phyloP scores from a whole-genome alignment of 1,140 invertebrate species.

The Pollicipes pollicipes region DNA sequence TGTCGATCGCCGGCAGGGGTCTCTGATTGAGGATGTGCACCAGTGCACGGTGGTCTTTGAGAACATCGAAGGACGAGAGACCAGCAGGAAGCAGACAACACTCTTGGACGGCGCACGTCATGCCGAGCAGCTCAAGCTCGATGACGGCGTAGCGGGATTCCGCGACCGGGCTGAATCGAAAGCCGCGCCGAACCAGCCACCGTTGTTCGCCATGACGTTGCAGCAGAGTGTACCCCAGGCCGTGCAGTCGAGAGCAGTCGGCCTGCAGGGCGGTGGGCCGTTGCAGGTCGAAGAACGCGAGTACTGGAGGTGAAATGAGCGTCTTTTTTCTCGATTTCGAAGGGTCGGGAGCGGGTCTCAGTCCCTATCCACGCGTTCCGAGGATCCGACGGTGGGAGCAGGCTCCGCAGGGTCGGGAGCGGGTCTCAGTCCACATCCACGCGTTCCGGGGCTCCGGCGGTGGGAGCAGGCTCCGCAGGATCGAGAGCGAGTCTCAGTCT shows the following conservation, averaged over 20 bases:
- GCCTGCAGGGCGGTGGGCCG: not conserved
- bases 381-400: too few relatives aligned
- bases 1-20: not conserved
- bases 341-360: not conserved
- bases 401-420: too few relatives aligned
- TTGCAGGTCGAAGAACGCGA: too few relatives aligned
- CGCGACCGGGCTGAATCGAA: not conserved
- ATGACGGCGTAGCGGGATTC: slow-evolving; percentile 5
- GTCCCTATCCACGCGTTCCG: slow-evolving; percentile 1
- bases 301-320: not conserved
- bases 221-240: slow-evolving; percentile 4
- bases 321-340: not conserved
- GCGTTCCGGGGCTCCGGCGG: too few relatives aligned
- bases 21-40: slow-evolving; percentile 2
- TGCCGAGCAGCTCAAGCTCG: slow-evolving; percentile 1
- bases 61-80: too few relatives aligned
- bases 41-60: not conserved
- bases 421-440: too few relatives aligned
- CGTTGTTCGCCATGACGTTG: not conserved
- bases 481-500: too few relatives aligned
- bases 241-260: slow-evolving; percentile 1
- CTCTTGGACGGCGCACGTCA: not conserved
- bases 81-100: not conserved
- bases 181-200: slow-evolving; percentile 4
- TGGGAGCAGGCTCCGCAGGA: too few relatives aligned